These are phyloP conservation scores for Pseudomyrmex pallidus DNA, from an alignment of 1,140 invertebrate genomes.

Conservation along the genomic window DNA sequence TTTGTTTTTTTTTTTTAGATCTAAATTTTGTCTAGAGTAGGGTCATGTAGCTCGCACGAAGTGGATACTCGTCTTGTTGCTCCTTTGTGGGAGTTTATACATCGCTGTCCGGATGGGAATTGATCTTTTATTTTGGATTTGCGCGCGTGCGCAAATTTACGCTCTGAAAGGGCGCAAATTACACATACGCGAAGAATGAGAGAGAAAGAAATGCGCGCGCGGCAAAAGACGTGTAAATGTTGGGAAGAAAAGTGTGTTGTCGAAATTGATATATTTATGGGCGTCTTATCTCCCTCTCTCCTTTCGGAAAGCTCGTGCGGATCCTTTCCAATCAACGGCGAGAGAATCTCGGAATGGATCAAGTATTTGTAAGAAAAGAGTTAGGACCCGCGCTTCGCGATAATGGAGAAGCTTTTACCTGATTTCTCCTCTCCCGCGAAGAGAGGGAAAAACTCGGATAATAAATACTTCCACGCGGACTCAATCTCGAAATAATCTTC, in stretches of 20 bases:
- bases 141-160: not conserved
- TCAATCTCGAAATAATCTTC: constrained; percentile 38
- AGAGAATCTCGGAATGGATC: not conserved
- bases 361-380: too few relatives aligned
- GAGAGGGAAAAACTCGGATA: not conserved
- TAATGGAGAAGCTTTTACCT: not conserved
- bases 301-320: not conserved
- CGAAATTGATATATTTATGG: constrained; percentile 64
- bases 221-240: too few relatives aligned
- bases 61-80: not conserved
- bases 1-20: not conserved
- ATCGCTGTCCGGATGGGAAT: not conserved
- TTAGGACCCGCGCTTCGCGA: not conserved
- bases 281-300: not conserved
- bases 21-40: not conserved
- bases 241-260: not conserved
- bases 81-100: constrained; percentile 26
- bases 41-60: constrained; percentile 12
- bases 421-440: not conserved
- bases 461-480: constrained; percentile 4
- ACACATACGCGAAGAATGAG: not conserved
- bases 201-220: not conserved
- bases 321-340: not conserved
- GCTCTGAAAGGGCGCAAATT: not conserved
- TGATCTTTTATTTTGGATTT: constrained; percentile 34